phyloP scores from a whole-genome alignment of 2,113 vertebrate genomes.

The Callithrix jacchus region DNA sequence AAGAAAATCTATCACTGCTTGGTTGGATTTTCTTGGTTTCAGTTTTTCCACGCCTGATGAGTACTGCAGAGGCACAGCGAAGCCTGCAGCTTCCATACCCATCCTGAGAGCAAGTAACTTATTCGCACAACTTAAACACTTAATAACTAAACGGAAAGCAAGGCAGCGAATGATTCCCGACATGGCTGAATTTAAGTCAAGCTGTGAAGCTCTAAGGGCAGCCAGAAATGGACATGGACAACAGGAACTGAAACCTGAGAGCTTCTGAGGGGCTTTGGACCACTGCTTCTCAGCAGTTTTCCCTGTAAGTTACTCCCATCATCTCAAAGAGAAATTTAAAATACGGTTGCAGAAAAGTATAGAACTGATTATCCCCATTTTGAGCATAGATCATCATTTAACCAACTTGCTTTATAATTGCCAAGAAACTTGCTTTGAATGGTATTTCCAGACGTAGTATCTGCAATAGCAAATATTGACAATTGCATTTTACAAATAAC shows the following conservation, averaged over 20 bases:
- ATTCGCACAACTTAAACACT: not conserved
- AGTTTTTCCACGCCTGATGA: not conserved
- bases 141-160: not conserved
- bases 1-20: not conserved
- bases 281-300: not conserved
- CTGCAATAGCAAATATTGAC: not conserved
- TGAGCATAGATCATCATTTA: not conserved
- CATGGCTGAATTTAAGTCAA: not conserved
- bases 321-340: not conserved
- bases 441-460: not conserved
- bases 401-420: not conserved
- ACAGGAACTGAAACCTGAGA: constrained; percentile 10
- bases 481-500: constrained; percentile 15
- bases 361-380: not conserved
- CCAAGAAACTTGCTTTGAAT: constrained; percentile 2
- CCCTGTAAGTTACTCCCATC: constrained; percentile 29
- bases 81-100: not conserved
- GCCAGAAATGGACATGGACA: not conserved
- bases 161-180: not conserved
- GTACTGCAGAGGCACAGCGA: not conserved
- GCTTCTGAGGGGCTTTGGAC: not conserved
- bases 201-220: not conserved
- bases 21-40: constrained; percentile 23
- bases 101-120: not conserved
- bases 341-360: not conserved